Conservation (phyloP, 2,888 invertebrate species). For the Xestobium rufovillosum region DNA sequence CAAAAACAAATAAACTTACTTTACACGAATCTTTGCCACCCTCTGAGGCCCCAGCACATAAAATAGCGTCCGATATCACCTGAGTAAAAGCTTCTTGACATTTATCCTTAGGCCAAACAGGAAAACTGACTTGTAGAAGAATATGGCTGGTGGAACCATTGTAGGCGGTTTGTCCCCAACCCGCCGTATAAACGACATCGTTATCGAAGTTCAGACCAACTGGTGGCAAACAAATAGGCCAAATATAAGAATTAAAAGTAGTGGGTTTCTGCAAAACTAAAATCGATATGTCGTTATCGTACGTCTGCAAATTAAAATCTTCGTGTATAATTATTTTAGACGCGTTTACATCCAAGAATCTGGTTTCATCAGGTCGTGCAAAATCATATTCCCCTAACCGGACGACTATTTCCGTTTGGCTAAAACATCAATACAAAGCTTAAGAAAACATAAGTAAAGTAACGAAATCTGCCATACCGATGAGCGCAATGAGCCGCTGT, state of each 20-base stretch:
- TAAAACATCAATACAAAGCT: neutral
- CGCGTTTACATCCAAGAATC: slow-evolving; percentile 63
- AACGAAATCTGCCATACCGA: slow-evolving; percentile 41
- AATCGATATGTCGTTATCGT: slow-evolving; percentile 72
- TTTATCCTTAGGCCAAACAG: slow-evolving; percentile 64
- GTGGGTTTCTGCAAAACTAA: slow-evolving; percentile 59
- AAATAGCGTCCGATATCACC: slow-evolving; percentile 56
- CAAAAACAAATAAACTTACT: slow-evolving; percentile 43
- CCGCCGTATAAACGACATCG: slow-evolving; percentile 59
- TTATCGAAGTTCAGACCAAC: slow-evolving; percentile 52
- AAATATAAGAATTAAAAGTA: slow-evolving; percentile 68
- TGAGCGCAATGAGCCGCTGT: slow-evolving; percentile 70
- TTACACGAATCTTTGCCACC: slow-evolving; percentile 80
- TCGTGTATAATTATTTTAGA: slow-evolving; percentile 58
- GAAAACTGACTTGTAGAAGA: slow-evolving; percentile 70
- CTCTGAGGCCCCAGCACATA: slow-evolving; percentile 70
- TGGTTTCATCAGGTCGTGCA: slow-evolving; percentile 55
- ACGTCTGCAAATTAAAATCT: slow-evolving; percentile 58
- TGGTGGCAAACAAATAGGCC: slow-evolving; percentile 79
- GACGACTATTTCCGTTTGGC: slow-evolving; percentile 51
- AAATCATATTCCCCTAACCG: slow-evolving; percentile 81
- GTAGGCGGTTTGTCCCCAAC: slow-evolving; percentile 71
- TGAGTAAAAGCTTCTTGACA: slow-evolving; percentile 59
- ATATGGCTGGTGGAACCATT: slow-evolving; percentile 54
- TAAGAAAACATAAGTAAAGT: neutral